Conservation (phyloP, 2,113 vertebrate genomes). For the Syrmaticus mikado region DNA sequence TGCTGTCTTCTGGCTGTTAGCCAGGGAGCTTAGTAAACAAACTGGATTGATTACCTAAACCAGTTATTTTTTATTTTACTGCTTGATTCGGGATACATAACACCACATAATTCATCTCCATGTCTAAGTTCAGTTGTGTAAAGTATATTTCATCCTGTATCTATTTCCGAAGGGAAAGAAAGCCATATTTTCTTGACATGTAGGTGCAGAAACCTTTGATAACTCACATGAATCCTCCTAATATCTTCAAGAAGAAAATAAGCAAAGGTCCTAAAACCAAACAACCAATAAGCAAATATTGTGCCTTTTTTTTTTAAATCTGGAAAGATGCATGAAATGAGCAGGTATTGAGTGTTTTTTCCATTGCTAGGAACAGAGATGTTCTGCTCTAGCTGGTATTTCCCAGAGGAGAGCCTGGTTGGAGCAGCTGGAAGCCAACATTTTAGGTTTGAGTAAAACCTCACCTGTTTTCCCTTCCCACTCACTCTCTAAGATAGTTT, state of each 20-base stretch:
- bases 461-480: not conserved
- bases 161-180: not conserved
- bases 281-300: not conserved
- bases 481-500: not conserved
- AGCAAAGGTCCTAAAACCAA: not conserved
- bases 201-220: not conserved
- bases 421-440: not conserved
- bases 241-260: not conserved
- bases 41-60: constrained; percentile 2
- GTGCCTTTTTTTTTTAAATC: not conserved
- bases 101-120: not conserved
- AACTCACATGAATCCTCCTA: not conserved
- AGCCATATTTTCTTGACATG: not conserved
- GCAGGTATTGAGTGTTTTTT: not conserved
- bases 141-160: not conserved
- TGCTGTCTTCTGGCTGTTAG: not conserved
- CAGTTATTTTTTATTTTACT: not conserved
- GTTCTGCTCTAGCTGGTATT: not conserved
- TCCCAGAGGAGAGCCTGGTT: not conserved
- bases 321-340: not conserved
- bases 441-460: not conserved
- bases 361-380: not conserved
- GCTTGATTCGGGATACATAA: not conserved
- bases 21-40: constrained; percentile 13
- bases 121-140: not conserved